A percentile compares a stretch with the other conserved stretches of the same genome.
These are phyloP conservation scores for Rhynchonycteris naso DNA, from an alignment of 2,797 vertebrate species.

Conservation along the genomic window DNA sequence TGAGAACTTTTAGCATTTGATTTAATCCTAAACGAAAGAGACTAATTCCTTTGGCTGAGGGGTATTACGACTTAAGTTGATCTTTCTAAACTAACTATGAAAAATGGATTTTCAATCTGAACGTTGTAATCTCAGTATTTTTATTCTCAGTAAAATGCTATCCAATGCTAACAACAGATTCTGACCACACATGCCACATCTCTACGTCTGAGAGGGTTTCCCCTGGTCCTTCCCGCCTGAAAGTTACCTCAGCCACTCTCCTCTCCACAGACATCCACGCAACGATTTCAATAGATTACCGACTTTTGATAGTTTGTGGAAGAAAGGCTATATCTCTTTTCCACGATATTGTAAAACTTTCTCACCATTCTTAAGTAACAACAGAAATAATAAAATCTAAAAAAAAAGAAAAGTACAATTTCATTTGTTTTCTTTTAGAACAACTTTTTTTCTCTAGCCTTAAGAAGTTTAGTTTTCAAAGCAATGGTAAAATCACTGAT, in stretches of 20 bases:
- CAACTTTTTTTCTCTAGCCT: slow-evolving; percentile 66
- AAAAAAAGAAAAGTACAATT: slow-evolving; percentile 51
- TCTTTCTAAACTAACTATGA: neutral
- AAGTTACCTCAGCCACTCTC: neutral
- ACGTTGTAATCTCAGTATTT: neutral
- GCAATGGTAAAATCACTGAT: slow-evolving; percentile 71
- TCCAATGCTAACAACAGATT: neutral
- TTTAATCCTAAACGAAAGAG: neutral
- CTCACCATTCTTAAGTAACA: slow-evolving; percentile 80
- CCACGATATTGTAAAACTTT: slow-evolving; percentile 60
- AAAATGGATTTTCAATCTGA: neutral
- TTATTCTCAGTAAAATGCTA: neutral
- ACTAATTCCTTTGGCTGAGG: neutral
- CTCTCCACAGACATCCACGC: neutral
- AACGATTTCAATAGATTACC: slow-evolving; percentile 67
- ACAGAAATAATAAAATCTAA: slow-evolving; percentile 75
- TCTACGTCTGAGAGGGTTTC: neutral
- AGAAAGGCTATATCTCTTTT: slow-evolving; percentile 57
- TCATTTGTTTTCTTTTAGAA: slow-evolving; percentile 70
- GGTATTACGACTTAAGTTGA: neutral
- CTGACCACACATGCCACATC: neutral
- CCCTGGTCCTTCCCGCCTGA: slow-evolving; percentile 17
- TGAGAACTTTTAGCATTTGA: neutral
- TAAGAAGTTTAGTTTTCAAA: slow-evolving; percentile 80
- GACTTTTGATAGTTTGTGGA: slow-evolving; percentile 60